phyloP scores from a whole-genome alignment of 2,113 vertebrate genomes.

The Axis porcinus region DNA sequence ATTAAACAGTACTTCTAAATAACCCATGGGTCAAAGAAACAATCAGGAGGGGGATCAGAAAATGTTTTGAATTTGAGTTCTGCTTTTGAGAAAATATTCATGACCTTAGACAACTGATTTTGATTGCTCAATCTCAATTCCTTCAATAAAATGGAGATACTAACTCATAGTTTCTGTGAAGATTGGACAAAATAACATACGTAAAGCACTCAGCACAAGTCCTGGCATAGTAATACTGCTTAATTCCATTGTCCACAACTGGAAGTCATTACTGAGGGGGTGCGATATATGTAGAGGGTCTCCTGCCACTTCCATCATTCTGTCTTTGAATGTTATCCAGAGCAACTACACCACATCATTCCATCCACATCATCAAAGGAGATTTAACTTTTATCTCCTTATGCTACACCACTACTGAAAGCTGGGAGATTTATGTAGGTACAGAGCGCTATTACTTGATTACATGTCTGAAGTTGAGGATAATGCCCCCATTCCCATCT shows the following conservation, averaged over 20 bases:
- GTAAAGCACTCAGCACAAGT: not conserved
- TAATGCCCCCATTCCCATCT: not conserved
- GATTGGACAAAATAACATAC: not conserved
- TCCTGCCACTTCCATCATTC: not conserved
- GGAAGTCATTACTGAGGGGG: not conserved
- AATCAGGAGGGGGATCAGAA: not conserved
- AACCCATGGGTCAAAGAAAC: not conserved
- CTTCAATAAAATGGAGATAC: not conserved
- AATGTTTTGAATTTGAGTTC: conserved; percentile 7
- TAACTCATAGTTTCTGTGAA: not conserved
- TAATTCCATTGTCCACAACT: not conserved
- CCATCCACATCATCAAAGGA: not conserved
- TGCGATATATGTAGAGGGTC: not conserved
- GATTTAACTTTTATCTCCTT: not conserved
- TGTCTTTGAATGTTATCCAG: not conserved
- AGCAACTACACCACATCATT: not conserved
- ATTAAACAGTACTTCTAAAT: not conserved
- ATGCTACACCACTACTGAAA: not conserved
- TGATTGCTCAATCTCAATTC: not conserved
- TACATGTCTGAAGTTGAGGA: not conserved
- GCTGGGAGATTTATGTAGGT: not conserved
- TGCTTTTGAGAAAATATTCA: not conserved
- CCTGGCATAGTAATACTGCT: not conserved
- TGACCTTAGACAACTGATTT: not conserved
- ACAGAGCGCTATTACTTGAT: not conserved